Evolutionary conservation across 2,888 invertebrate species (phyloP).

Genomic region (Aricia artaxerxes): DNA sequence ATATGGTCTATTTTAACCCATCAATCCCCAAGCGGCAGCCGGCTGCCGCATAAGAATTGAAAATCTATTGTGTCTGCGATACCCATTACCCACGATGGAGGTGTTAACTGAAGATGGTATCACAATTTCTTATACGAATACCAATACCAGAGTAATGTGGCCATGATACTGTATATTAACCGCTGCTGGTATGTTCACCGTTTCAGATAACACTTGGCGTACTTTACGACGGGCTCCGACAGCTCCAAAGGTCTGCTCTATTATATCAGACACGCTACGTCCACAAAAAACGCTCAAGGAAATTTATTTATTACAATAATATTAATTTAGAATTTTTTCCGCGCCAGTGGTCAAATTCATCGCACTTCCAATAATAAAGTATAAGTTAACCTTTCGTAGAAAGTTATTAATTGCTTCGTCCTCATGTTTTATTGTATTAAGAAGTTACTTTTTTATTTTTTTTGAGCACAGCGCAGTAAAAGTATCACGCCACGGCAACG

Average conservation of each 20-base stretch:
- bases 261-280: slow-evolving; percentile 2
- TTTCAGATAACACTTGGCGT: not conserved
- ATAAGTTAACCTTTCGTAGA: slow-evolving; percentile 39
- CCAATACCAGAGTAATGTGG: not conserved
- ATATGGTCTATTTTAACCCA: no score
- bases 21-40: no score
- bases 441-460: slow-evolving; percentile 27
- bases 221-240: not conserved
- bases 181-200: not conserved
- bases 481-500: slow-evolving; percentile 38
- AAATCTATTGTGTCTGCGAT: no score
- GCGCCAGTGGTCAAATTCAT: slow-evolving; percentile 29
- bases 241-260: slow-evolving; percentile 14
- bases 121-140: no score
- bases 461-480: slow-evolving; percentile 26
- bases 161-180: not conserved
- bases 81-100: no score
- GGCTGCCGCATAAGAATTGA: no score
- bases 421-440: slow-evolving; percentile 36
- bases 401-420: slow-evolving; percentile 38
- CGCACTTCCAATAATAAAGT: slow-evolving; percentile 31
- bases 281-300: slow-evolving; percentile 12
- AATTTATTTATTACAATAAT: slow-evolving; percentile 27
- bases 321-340: slow-evolving; percentile 32
- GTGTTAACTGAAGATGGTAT: no score